These are phyloP conservation scores for Hetaerina titia DNA, from an alignment of 2,888 invertebrate genomes.

Conservation along the genomic window DNA sequence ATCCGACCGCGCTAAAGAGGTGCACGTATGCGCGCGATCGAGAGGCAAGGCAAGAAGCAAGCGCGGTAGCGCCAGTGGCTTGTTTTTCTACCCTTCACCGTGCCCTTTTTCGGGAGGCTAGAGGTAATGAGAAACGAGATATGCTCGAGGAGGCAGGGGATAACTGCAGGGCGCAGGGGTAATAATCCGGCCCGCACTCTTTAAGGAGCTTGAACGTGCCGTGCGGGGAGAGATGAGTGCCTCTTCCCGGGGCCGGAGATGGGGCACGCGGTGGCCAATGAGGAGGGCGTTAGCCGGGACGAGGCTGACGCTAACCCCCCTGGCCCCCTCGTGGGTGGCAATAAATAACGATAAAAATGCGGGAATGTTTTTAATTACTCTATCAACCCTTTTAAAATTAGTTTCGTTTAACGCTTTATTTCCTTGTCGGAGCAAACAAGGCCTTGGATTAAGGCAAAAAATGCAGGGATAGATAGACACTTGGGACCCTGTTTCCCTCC, in stretches of 20 bases:
- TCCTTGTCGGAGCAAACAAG: background rate
- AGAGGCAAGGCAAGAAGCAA: background rate
- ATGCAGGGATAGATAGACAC: background rate
- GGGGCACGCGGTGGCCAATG: background rate
- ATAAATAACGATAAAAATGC: slow-evolving; percentile 59
- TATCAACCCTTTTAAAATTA: slow-evolving; percentile 54
- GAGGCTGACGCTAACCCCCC: background rate
- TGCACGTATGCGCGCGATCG: background rate
- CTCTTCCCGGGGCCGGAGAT: background rate
- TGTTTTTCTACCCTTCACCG: background rate
- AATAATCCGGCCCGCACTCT: background rate
- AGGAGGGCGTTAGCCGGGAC: background rate
- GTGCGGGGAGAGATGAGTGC: background rate
- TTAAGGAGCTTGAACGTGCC: background rate
- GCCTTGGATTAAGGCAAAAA: background rate
- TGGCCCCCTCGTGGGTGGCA: background rate
- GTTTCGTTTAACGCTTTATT: slow-evolving; percentile 33
- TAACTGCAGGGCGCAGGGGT: background rate
- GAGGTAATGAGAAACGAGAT: background rate
- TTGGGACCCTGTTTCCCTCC: background rate
- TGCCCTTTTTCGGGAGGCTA: background rate
- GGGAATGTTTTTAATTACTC: slow-evolving; percentile 60
- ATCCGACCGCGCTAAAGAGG: slow-evolving; percentile 29
- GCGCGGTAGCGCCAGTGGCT: background rate
- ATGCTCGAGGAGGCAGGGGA: background rate